Evolutionary conservation across 2,888 invertebrate genomes (phyloP), one percentile per base, ranked within the genome.

Genomic region (Gari tellinella): DNA sequence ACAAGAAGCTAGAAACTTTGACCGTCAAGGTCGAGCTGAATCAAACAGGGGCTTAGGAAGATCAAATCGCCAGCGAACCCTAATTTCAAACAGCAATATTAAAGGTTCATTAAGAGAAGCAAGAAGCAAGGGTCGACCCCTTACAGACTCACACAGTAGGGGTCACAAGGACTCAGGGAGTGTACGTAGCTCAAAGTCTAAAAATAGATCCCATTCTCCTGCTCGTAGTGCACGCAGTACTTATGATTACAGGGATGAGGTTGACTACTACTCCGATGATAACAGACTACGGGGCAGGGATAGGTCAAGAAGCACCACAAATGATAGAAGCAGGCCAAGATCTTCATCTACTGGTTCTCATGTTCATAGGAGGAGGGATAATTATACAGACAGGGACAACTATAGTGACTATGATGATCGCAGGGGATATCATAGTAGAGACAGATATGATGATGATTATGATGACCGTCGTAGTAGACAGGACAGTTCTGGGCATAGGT

Each of bases 331-430:
- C 31, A 53, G 64, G n/a, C 63, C 63, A 25, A 57, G 67, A 57
- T 73, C 78, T 46, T 46, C 70, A 37, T 70, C 69, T 10, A 51
- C 78, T n/a, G 60, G 73, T 23, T 55, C 63, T n/a, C 26, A 41
- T 25, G 58, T 67, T 10, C 55, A 66, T 8, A 51, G 72, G 55
- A 51, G 57, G 46, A 57, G 70, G 23, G 70, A 78, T 40, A 63
- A 77, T 63, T 64, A 72, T 48, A 60, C 66, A 37, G 77, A 68
- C 2, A 60, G 67, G 43, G 78, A 78, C 38, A 57, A 58, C 49
- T 60, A 66, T 48, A 77, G 77, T 73, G 78, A 78, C 49, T 46
- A 78, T 68, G 45, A 49, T 49, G 21, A 52, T 23, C 37, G 61
- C n/a, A 38, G 37, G 25, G 25, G 43, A 15, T 57, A 64, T 64